Base-by-base conservation (phyloP, 1,140 invertebrate species). In the Drosophila ironensis region DNA sequence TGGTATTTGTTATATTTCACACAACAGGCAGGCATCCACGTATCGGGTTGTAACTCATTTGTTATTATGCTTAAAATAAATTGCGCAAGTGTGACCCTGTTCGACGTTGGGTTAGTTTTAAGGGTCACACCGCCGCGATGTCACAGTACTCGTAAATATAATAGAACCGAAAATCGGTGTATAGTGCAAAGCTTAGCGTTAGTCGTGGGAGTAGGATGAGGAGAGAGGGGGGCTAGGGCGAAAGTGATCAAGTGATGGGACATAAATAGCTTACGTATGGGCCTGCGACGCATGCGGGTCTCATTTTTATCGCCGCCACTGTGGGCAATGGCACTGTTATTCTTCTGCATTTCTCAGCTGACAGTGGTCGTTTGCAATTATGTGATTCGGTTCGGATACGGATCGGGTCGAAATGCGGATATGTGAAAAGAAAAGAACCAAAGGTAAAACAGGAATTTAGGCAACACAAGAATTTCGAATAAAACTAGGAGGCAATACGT, bases 241-340 rank as follows among this genome's bases (percentile, higher is more conserved):
- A 12, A 14, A 6, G 12, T 24, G 22, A 33, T 11, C 4, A 57
- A 19, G 22, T 61, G n/a, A 16, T 44, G 24, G 6, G 30, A 52
- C 78, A 75, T 52, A 74, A 86, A 81, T 86, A 80, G 81, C 80
- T 86, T 86, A 86, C 80, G 75, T 80, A 87, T 86, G 52, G 81
- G 80, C 64, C 80, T 81, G 66, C 80, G 80, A 33, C 80, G 80
- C 81, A 87, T 87, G 66, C 80, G 57, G 14, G 50, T 47, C 59
- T 63, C 69, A 78, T 76, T 86, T 73, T 70, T 78, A 38, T 74
- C 70, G 80, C 64, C 78, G 51, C 78, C 54, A 86, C 73, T 82
- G 78, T 82, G 48, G 44, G 60, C n/a, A 12, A 16, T 50, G 40
- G 40, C 70, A 68, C 64, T 68, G 25, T 42, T 66, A 64, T 50